Conservation (phyloP, 2,797 vertebrate genomes). For the Myripristis murdjan region DNA sequence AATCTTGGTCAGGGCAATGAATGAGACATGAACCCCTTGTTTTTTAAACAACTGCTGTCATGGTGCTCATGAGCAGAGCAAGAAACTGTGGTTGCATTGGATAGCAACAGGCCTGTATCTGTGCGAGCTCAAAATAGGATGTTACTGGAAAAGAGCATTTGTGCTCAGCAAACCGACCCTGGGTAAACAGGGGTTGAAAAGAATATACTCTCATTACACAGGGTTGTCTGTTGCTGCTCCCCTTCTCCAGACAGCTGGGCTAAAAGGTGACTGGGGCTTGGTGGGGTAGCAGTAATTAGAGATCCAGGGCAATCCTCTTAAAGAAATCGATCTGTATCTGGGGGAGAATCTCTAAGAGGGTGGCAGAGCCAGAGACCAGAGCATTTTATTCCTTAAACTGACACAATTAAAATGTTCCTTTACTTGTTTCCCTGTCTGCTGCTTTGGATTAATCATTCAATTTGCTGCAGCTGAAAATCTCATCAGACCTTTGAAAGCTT, state of each 20-base stretch:
- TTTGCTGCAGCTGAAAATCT: slow-evolving; percentile 51
- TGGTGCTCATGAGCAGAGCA: slow-evolving; percentile 17
- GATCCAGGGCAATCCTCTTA: slow-evolving; percentile 57
- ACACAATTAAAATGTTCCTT: slow-evolving; percentile 37
- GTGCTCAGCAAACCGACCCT: slow-evolving; percentile 57
- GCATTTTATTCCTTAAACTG: slow-evolving; percentile 45
- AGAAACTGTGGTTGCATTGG: background rate
- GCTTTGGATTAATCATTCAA: slow-evolving; percentile 54
- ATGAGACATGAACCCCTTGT: background rate
- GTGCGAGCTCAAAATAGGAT: slow-evolving; percentile 37
- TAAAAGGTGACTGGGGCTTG: slow-evolving; percentile 60
- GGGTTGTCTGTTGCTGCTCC: slow-evolving; percentile 45
- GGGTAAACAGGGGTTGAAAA: slow-evolving; percentile 73
- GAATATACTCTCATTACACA: slow-evolving; percentile 64
- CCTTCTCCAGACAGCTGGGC: slow-evolving; percentile 65
- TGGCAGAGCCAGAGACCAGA: slow-evolving; percentile 29
- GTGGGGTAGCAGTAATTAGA: slow-evolving; percentile 70
- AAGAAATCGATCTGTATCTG: slow-evolving; percentile 64
- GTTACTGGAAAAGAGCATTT: slow-evolving; percentile 60
- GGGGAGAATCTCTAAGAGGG: slow-evolving; percentile 2
- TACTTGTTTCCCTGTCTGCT: slow-evolving; percentile 23
- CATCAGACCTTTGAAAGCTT: slow-evolving; percentile 41
- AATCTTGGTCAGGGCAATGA: background rate
- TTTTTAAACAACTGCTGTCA: slow-evolving; percentile 7
- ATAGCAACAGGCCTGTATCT: slow-evolving; percentile 30